Percentiles rank a stretch among this genome's conserved stretches.
Evolutionary conservation across 2,797 vertebrate species (phyloP).

Genomic region (Hybognathus amarus): DNA sequence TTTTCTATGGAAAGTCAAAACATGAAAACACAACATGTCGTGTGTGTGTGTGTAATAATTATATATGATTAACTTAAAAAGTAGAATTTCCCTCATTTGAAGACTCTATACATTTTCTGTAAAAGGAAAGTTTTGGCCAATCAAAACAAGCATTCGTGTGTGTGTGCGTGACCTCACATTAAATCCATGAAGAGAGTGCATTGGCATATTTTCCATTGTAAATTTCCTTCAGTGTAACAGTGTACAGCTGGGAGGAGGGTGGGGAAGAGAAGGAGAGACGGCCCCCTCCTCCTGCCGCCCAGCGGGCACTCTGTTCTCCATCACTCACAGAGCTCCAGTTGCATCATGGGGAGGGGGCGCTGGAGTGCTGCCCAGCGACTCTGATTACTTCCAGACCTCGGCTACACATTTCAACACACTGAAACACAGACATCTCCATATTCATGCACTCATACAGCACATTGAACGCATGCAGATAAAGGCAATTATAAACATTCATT

Average conservation of each 20-base stretch:
- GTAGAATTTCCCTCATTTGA: neutral
- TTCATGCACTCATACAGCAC: constrained; percentile 40
- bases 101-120: neutral
- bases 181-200: constrained; percentile 17
- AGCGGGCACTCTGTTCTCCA: constrained; percentile 53
- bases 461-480: constrained; percentile 13
- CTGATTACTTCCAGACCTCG: constrained; percentile 84
- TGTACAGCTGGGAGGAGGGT: neutral
- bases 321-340: constrained; percentile 71
- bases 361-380: constrained; percentile 67
- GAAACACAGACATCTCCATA: constrained; percentile 52
- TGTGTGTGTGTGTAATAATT: neutral
- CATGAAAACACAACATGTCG: no score
- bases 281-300: constrained; percentile 54
- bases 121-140: no score
- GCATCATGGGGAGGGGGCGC: constrained; percentile 77
- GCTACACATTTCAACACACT: constrained; percentile 51
- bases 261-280: constrained; percentile 5
- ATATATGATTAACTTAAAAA: neutral
- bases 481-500: neutral
- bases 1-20: no score
- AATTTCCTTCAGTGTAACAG: constrained; percentile 13
- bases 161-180: constrained; percentile 15
- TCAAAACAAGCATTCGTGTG: no score
- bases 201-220: constrained; percentile 42